phyloP scores from a whole-genome alignment of 1,140 invertebrate genomes.

The Muscidifurax raptorellus region DNA sequence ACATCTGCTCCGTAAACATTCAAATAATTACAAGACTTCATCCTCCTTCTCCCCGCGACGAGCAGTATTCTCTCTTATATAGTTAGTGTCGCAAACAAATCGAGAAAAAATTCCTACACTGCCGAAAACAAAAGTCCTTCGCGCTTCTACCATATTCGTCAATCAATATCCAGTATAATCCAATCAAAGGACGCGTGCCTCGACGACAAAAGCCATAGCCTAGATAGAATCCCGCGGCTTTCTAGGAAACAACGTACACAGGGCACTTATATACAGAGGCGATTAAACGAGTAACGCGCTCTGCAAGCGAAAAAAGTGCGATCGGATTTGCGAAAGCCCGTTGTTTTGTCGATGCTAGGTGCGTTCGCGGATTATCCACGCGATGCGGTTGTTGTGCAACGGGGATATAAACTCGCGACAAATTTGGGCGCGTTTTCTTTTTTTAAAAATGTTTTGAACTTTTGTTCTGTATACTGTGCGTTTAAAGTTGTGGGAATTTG shows the following conservation, averaged over 20 bases:
- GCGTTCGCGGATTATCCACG: background rate
- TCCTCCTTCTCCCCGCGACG: background rate
- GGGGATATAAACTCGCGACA: background rate
- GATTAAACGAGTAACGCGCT: background rate
- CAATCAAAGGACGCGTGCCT: background rate
- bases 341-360: constrained; percentile 23
- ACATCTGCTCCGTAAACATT: background rate
- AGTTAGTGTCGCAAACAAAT: background rate
- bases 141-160: background rate
- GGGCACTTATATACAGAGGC: background rate
- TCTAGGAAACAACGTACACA: background rate
- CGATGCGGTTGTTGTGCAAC: background rate
- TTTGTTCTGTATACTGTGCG: background rate
- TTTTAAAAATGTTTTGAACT: too few relatives aligned
- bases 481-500: background rate
- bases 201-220: background rate
- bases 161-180: constrained; percentile 16
- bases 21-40: background rate
- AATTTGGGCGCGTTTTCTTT: constrained; percentile 21
- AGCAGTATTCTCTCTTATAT: background rate
- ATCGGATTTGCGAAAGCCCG: constrained; percentile 3
- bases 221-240: background rate
- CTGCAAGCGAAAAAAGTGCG: background rate
- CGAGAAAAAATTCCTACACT: background rate
- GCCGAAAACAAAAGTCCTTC: background rate